These are phyloP conservation scores for Ramphastos sulfuratus DNA, from an alignment of 2,113 vertebrate species.

Conservation along the genomic window DNA sequence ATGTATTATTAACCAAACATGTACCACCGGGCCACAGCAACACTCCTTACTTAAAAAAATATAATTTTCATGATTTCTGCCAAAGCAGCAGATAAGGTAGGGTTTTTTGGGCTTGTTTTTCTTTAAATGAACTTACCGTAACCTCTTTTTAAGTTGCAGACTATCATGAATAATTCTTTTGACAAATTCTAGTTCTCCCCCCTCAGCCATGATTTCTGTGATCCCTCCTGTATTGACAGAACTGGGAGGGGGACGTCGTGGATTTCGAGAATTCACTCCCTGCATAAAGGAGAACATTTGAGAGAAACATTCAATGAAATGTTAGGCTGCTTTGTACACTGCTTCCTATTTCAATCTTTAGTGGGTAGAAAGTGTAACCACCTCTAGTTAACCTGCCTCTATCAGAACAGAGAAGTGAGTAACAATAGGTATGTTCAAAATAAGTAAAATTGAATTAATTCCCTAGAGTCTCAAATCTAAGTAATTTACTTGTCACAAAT, in stretches of 20 bases:
- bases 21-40: neutral
- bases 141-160: conserved; percentile 92
- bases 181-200: conserved; percentile 97
- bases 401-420: neutral
- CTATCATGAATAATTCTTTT: conserved; percentile 99
- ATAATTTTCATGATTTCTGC: neutral
- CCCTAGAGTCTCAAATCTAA: neutral
- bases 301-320: neutral
- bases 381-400: neutral
- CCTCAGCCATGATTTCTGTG: conserved; percentile 99
- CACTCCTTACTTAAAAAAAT: neutral
- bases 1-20: neutral
- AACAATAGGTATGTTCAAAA: neutral
- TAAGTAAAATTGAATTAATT: neutral
- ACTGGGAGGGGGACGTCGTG: conserved; percentile 94
- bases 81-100: neutral
- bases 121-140: conserved; percentile 78
- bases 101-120: no score
- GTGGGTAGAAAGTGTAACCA: neutral
- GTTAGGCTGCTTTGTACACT: neutral
- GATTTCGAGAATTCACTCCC: conserved; percentile 97
- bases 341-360: neutral
- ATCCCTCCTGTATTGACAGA: conserved; percentile 97
- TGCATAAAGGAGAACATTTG: conserved; percentile 48
- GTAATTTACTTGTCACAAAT: neutral